Evolutionary conservation across 2,888 invertebrate species (phyloP).

Genomic region (Embidobia sp.): DNA sequence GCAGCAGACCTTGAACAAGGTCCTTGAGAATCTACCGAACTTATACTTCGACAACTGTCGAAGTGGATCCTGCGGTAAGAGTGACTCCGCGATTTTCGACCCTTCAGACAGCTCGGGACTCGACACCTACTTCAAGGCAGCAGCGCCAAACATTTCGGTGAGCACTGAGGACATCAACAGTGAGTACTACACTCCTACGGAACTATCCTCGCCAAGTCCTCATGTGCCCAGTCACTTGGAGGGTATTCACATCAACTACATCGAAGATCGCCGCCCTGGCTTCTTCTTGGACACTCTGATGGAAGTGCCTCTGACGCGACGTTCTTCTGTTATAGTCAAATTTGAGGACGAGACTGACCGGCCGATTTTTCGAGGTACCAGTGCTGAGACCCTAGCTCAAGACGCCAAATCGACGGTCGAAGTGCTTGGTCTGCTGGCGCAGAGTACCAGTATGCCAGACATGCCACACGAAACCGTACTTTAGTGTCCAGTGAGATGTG

Average conservation of each 20-base stretch:
- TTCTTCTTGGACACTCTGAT: conserved; percentile 54
- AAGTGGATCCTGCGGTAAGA: conserved; percentile 89
- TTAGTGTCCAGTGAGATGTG: conserved; percentile 60
- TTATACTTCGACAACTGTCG: conserved; percentile 96
- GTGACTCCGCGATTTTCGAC: conserved; percentile 89
- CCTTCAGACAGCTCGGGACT: conserved; percentile 82
- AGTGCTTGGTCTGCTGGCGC: conserved; percentile 73
- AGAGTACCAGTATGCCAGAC: conserved; percentile 78
- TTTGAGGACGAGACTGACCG: conserved; percentile 72
- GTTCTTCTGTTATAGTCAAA: conserved; percentile 67
- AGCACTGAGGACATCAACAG: conserved; percentile 83
- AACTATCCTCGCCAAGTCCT: conserved; percentile 83
- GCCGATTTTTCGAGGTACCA: conserved; percentile 83
- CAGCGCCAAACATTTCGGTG: conserved; percentile 82
- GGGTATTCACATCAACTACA: conserved; percentile 87
- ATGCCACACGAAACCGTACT: conserved; percentile 77
- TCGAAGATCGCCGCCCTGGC: conserved; percentile 82
- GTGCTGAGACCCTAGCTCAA: conserved; percentile 82
- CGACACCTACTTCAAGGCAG: conserved; percentile 84
- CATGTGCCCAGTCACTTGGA: conserved; percentile 77
- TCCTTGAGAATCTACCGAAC: conserved; percentile 94
- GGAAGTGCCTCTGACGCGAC: conserved; percentile 64
- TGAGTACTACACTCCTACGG: conserved; percentile 92
- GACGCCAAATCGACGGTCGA: conserved; percentile 70
- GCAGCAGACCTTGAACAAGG: conserved; percentile 96